phyloP scores from a whole-genome alignment of 1,140 invertebrate species.

The Limonius californicus region DNA sequence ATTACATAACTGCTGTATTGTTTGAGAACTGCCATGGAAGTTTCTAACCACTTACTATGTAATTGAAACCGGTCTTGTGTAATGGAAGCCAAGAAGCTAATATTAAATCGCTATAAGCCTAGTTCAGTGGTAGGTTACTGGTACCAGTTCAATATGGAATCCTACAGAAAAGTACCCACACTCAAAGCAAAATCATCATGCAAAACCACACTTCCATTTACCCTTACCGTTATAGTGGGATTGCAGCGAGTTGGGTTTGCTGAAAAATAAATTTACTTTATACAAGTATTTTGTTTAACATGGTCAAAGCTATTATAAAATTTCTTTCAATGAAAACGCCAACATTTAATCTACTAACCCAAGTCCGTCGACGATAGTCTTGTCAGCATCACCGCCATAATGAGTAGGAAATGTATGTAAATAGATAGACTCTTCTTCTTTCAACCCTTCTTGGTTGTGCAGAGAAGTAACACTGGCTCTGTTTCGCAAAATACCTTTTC shows the following conservation, averaged over 20 bases:
- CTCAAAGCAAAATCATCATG: conserved; percentile 28
- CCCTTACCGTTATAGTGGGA: conserved; percentile 55
- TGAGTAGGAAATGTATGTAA: conserved; percentile 62
- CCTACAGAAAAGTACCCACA: conserved; percentile 47
- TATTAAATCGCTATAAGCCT: conserved; percentile 32
- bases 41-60: conserved; percentile 67
- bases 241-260: conserved; percentile 54
- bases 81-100: conserved; percentile 29
- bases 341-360: too few relatives aligned
- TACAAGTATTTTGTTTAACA: too few relatives aligned
- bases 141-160: conserved; percentile 47
- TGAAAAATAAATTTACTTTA: conserved; percentile 42
- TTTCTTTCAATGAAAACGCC: too few relatives aligned
- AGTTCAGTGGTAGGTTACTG: conserved; percentile 49
- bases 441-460: conserved; percentile 45
- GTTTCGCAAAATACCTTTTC: conserved; percentile 48
- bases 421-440: conserved; percentile 70
- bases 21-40: conserved; percentile 71
- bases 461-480: conserved; percentile 43
- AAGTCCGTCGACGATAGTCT: conserved; percentile 58
- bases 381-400: conserved; percentile 62
- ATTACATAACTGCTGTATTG: too few relatives aligned
- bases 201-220: conserved; percentile 32
- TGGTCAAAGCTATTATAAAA: too few relatives aligned
- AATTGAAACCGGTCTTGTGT: conserved; percentile 47